A percentile compares a stretch with the other conserved stretches of the same genome.
Evolutionary conservation across 2,113 vertebrate species (phyloP).

Genomic region (Brienomyrus longianalis): DNA sequence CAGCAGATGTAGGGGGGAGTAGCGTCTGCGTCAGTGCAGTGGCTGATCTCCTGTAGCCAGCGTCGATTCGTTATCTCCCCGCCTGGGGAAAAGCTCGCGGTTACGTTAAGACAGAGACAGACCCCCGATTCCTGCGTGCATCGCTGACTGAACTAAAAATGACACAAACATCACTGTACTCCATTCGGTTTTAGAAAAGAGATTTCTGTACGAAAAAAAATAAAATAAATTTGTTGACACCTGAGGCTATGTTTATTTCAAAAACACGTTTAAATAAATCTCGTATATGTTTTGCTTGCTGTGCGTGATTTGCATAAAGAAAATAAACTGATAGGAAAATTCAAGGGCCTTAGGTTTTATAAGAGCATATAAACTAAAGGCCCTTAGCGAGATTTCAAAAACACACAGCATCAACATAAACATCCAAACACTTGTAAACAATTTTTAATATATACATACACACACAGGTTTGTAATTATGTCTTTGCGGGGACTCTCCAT

Average conservation of each 20-base stretch:
- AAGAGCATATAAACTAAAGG: constrained; percentile 20
- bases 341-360: constrained; percentile 34
- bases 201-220: constrained; percentile 15
- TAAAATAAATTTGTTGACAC: constrained; percentile 31
- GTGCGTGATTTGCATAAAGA: constrained; percentile 42
- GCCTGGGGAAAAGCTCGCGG: constrained; percentile 19
- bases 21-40: not conserved
- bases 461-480: no score
- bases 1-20: not conserved
- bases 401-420: constrained; percentile 17
- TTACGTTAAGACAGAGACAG: not conserved
- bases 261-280: constrained; percentile 32
- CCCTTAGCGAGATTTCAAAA: constrained; percentile 24
- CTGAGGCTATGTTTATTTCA: constrained; percentile 44
- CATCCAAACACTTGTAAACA: constrained; percentile 35
- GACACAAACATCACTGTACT: not conserved
- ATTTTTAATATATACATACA: constrained; percentile 37
- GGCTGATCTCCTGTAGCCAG: not conserved
- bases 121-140: not conserved
- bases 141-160: not conserved
- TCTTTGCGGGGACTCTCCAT: no score
- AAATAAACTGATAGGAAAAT: constrained; percentile 33
- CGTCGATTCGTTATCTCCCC: constrained; percentile 23
- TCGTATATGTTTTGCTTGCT: constrained; percentile 30
- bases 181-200: not conserved